Evolutionary conservation across 2,113 vertebrate genomes (phyloP).

Genomic region (Oncorhynchus clarkii): DNA sequence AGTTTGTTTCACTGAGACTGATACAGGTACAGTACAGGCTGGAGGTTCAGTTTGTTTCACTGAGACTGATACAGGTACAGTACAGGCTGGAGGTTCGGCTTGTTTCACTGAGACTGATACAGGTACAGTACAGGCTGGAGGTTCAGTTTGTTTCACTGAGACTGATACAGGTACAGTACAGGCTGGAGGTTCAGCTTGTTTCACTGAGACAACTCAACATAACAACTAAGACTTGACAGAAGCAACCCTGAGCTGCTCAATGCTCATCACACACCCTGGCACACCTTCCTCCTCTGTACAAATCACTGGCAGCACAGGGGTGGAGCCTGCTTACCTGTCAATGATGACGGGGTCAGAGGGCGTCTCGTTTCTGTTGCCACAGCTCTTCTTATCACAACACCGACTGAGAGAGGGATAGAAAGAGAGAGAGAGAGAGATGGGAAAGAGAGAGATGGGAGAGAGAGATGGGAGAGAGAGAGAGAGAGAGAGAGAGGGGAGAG

Average conservation of each 20-base stretch:
- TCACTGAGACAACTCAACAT: no score
- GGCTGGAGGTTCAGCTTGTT: no score
- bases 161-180: no score
- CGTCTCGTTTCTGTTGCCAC: slow-evolving; percentile 99
- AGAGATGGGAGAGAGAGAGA: no score
- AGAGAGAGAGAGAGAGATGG: slow-evolving; percentile 5
- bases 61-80: no score
- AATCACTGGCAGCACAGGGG: slow-evolving; percentile 16
- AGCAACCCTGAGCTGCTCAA: neutral
- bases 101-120: no score
- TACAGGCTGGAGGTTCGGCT: no score
- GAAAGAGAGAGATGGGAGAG: neutral
- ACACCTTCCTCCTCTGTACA: neutral
- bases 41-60: no score
- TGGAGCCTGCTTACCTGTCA: slow-evolving; percentile 89
- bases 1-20: no score
- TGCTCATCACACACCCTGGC: slow-evolving; percentile 25
- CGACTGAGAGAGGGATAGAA: slow-evolving; percentile 73
- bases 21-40: no score
- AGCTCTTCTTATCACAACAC: slow-evolving; percentile 99
- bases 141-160: no score
- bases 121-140: no score
- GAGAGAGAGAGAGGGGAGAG: neutral
- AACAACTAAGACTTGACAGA: neutral
- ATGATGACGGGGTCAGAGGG: slow-evolving; percentile 99